A percentile compares a stretch with the other conserved stretches of the same genome.
phyloP scores from a whole-genome alignment of 2,888 invertebrate species.

The Resseliella maxima region DNA sequence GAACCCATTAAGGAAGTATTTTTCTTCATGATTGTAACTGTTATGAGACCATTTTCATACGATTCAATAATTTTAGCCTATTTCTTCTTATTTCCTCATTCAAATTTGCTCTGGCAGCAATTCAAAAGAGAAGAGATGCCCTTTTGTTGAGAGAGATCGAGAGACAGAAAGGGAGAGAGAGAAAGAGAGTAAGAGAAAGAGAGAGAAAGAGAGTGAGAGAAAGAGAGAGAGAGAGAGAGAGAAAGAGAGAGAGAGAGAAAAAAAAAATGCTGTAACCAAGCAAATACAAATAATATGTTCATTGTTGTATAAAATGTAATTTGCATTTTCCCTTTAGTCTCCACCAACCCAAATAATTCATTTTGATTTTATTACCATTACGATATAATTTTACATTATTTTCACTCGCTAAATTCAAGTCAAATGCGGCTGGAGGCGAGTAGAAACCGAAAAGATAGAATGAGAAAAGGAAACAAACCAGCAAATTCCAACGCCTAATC shows the following conservation, averaged over 20 bases:
- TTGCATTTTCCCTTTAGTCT: neutral
- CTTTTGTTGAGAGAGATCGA: neutral
- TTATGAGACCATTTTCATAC: conserved; percentile 46
- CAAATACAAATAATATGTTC: no score
- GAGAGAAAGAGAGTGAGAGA: neutral
- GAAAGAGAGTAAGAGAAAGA: no score
- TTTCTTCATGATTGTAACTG: conserved; percentile 49
- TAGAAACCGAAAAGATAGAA: neutral
- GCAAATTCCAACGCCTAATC: neutral
- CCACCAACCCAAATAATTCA: neutral
- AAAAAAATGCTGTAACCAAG: neutral
- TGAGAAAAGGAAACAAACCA: neutral
- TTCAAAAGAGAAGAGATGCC: neutral
- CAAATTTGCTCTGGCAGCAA: neutral
- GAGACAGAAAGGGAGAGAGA: no score
- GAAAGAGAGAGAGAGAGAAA: neutral
- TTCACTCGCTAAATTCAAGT: neutral
- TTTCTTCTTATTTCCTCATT: neutral
- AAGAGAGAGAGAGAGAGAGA: neutral
- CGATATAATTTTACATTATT: neutral
- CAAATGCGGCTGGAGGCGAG: neutral
- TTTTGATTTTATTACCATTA: conserved; percentile 3
- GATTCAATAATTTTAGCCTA: conserved; percentile 32
- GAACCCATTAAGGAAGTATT: conserved; percentile 47
- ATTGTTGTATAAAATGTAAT: conserved; percentile 16